A percentile compares a stretch with the other conserved stretches of the same genome.
Conservation (phyloP, 2,113 vertebrate species). For the Crotalus tigris region DNA sequence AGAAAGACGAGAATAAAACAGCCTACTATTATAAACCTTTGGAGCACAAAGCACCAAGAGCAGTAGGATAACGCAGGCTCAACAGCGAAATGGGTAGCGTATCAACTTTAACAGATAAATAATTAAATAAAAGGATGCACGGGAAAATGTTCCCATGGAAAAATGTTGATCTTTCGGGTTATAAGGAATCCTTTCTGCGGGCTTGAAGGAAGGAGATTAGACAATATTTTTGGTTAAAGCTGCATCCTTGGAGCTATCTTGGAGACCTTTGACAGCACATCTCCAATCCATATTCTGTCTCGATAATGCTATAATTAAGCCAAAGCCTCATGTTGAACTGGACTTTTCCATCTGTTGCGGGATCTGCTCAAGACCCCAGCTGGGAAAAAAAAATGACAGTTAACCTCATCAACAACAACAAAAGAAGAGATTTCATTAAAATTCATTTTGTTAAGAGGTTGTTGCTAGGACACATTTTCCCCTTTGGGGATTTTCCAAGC, state of each 20-base stretch:
- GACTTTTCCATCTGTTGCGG: slow-evolving; percentile 77
- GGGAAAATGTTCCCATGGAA: not conserved
- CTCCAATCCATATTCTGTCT: slow-evolving; percentile 68
- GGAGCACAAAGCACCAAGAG: not conserved
- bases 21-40: not conserved
- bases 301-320: slow-evolving; percentile 76
- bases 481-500: slow-evolving; percentile 34
- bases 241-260: slow-evolving; percentile 56
- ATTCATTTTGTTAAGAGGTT: slow-evolving; percentile 46
- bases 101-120: not conserved
- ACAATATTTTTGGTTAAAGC: slow-evolving; percentile 52
- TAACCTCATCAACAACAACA: slow-evolving; percentile 67
- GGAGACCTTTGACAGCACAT: slow-evolving; percentile 59
- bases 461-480: slow-evolving; percentile 45
- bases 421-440: slow-evolving; percentile 47
- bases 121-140: not conserved
- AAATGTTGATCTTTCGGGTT: not conserved
- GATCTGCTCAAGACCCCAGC: slow-evolving; percentile 70
- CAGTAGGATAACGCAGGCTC: not conserved
- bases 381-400: slow-evolving; percentile 65
- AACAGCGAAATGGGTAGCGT: too few relatives aligned
- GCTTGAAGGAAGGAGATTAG: slow-evolving; percentile 19
- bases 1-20: not conserved
- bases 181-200: not conserved
- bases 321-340: slow-evolving; percentile 69